Evolutionary conservation across 2,888 invertebrate species (phyloP).

Genomic region (Drosophila trichaetosa): DNA sequence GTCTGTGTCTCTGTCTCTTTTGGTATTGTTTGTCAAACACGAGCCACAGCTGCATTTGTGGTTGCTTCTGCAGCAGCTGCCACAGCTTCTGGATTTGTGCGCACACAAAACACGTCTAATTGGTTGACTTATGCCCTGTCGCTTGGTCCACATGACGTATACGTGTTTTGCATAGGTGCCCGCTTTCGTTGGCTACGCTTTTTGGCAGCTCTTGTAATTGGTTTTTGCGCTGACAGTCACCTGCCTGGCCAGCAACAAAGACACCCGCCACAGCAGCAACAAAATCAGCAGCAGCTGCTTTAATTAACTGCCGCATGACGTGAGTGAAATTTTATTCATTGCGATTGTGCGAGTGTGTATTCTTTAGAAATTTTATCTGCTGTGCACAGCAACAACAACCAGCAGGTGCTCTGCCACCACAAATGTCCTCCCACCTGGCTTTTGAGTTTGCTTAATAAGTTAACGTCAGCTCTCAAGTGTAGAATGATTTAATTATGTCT

Average conservation of each 20-base stretch:
- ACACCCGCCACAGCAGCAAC: constrained; percentile 12
- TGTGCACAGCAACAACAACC: not conserved
- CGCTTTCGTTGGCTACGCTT: constrained; percentile 38
- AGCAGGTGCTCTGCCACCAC: not conserved
- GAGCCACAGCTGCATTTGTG: constrained; percentile 34
- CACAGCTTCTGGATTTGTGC: not conserved
- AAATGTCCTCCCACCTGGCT: not conserved
- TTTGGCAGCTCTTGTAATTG: constrained; percentile 71
- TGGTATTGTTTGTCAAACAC: constrained; percentile 38
- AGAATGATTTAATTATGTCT: constrained; percentile 62
- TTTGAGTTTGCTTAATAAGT: constrained; percentile 3
- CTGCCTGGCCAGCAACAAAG: constrained; percentile 19
- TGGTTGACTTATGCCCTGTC: constrained; percentile 67
- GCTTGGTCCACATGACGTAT: constrained; percentile 61
- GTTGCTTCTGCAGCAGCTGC: constrained; percentile 12
- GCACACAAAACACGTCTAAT: constrained; percentile 62
- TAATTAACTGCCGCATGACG: constrained; percentile 54
- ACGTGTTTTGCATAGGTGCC: constrained; percentile 72
- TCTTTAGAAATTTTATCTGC: constrained; percentile 29
- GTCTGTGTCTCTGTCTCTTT: not conserved
- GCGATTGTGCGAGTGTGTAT: constrained; percentile 3
- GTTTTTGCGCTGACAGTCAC: constrained; percentile 55
- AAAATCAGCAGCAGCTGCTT: constrained; percentile 31
- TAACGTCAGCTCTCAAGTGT: constrained; percentile 19
- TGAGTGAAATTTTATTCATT: constrained; percentile 30